Conservation (phyloP, 2,888 invertebrate species). For the Epistrophe grossulariae region DNA sequence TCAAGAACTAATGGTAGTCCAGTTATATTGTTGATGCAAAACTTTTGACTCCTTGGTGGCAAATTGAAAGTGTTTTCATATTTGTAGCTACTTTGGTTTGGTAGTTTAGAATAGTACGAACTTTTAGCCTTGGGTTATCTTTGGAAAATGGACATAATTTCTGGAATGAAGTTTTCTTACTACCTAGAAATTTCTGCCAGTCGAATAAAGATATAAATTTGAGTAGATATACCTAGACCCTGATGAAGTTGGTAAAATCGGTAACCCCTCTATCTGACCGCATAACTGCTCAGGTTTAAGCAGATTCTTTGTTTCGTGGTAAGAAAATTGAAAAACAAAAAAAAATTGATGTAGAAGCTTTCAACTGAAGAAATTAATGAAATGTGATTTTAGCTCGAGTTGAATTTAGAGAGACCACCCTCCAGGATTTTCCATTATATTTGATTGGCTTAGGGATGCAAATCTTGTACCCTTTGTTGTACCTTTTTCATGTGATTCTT, state of each 20-base stretch:
- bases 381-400: not conserved
- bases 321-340: not conserved
- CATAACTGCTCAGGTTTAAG: conserved; percentile 14
- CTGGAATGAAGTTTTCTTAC: not conserved
- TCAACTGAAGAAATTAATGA: not conserved
- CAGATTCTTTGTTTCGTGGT: not conserved
- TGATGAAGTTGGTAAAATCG: not conserved
- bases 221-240: conserved; percentile 16
- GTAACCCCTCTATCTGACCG: not conserved
- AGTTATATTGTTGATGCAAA: conserved; percentile 1
- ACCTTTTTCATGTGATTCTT: not conserved
- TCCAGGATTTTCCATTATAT: not conserved
- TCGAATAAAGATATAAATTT: not conserved
- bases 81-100: conserved; percentile 8
- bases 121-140: conserved; percentile 19
- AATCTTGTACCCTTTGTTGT: not conserved
- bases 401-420: not conserved
- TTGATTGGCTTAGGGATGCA: not conserved
- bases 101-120: not conserved
- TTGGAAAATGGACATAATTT: conserved; percentile 22
- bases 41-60: conserved; percentile 16
- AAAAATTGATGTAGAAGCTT: not conserved
- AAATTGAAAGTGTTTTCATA: conserved; percentile 36
- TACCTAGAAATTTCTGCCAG: not conserved
- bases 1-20: not conserved